These are phyloP conservation scores for Drosophila biarmipes DNA, from an alignment of 1,140 invertebrate species.

Conservation along the genomic window DNA sequence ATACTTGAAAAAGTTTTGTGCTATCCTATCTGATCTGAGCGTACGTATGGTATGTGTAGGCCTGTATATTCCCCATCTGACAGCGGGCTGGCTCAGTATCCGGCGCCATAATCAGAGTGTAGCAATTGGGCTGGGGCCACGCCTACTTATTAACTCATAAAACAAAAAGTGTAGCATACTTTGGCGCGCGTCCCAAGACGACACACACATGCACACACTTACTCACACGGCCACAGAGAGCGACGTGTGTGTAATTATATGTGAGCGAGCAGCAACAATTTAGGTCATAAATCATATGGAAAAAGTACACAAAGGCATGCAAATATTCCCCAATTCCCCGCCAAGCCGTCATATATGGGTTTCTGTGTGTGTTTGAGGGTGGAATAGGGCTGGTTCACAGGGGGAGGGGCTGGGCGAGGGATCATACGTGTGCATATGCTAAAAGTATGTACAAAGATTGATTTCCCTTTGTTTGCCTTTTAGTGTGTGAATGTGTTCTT, in stretches of 20 bases:
- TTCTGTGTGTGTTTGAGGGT: slow-evolving; percentile 14
- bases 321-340: slow-evolving; percentile 72
- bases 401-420: not conserved
- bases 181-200: slow-evolving; percentile 62
- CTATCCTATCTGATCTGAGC: slow-evolving; percentile 40
- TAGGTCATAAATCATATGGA: slow-evolving; percentile 81
- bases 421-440: slow-evolving; percentile 61
- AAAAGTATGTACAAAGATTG: slow-evolving; percentile 76
- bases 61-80: slow-evolving; percentile 10
- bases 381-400: not conserved
- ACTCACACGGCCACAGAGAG: not conserved
- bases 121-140: slow-evolving; percentile 41
- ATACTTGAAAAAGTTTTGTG: slow-evolving; percentile 43
- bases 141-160: slow-evolving; percentile 67
- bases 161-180: slow-evolving; percentile 75
- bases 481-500: slow-evolving; percentile 51
- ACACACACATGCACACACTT: slow-evolving; percentile 27
- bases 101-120: slow-evolving; percentile 26
- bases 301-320: slow-evolving; percentile 76
- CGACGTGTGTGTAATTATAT: slow-evolving; percentile 65
- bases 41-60: slow-evolving; percentile 4
- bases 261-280: slow-evolving; percentile 63
- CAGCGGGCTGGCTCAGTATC: not conserved
- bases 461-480: slow-evolving; percentile 82
- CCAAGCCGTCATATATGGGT: slow-evolving; percentile 7